A percentile compares a stretch with the other conserved stretches of the same genome.
Evolutionary conservation across 2,888 invertebrate species (phyloP).

Genomic region (Protodeltote pygarga): DNA sequence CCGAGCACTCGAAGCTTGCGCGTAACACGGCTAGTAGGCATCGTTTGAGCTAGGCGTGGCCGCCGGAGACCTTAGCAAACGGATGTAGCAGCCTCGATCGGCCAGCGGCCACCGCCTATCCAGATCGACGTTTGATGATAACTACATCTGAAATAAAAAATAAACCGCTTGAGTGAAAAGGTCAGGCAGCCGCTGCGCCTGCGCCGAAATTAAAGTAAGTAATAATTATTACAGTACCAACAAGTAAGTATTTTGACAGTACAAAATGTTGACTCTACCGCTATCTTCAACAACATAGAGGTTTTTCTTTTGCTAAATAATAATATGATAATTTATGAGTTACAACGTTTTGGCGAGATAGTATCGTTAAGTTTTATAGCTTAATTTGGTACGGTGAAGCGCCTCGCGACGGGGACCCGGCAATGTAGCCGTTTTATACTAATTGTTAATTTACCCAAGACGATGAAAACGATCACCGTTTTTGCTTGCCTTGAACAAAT

Average conservation of each 20-base stretch:
- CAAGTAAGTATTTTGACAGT: conserved; percentile 73
- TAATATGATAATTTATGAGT: conserved; percentile 59
- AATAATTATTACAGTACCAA: conserved; percentile 73
- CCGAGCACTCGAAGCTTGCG: conserved; percentile 59
- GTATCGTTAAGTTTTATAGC: conserved; percentile 75
- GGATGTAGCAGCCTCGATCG: conserved; percentile 81
- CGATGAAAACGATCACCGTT: conserved; percentile 55
- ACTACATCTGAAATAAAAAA: conserved; percentile 72
- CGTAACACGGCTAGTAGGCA: conserved; percentile 61
- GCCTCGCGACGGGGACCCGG: conserved; percentile 6
- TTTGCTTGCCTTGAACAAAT: conserved; percentile 50
- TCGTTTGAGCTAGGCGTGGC: conserved; percentile 78
- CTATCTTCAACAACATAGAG: conserved; percentile 47
- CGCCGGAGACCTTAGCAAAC: conserved; percentile 75
- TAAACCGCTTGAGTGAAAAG: conserved; percentile 79
- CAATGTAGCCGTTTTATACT: conserved; percentile 43
- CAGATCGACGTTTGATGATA: conserved; percentile 80
- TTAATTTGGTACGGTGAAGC: conserved; percentile 67
- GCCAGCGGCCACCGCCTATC: conserved; percentile 63
- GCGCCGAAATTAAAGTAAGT: conserved; percentile 78
- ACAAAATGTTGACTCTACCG: conserved; percentile 59
- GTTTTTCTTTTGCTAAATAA: conserved; percentile 54
- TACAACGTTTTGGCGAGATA: conserved; percentile 57
- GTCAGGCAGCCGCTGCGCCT: conserved; percentile 74
- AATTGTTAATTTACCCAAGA: conserved; percentile 57